phyloP scores from a whole-genome alignment of 2,113 vertebrate genomes.

The Eulemur macaco region DNA sequence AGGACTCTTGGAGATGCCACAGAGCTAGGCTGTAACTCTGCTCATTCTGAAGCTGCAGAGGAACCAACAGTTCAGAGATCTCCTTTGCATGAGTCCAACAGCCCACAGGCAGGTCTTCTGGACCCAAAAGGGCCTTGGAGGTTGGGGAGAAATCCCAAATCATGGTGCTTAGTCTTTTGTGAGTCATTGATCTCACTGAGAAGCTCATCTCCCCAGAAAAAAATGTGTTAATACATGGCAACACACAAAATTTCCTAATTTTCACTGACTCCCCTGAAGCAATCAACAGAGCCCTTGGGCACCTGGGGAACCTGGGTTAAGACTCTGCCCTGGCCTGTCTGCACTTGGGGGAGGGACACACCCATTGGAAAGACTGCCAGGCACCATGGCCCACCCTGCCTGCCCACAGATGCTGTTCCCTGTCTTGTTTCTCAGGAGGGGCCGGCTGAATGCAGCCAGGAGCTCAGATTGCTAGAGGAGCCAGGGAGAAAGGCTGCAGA shows the following conservation, averaged over 20 bases:
- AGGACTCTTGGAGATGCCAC: neutral
- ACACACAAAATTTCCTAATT: neutral
- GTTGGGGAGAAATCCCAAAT: neutral
- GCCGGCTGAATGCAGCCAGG: neutral
- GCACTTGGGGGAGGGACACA: neutral
- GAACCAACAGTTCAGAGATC: neutral
- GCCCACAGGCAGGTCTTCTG: neutral
- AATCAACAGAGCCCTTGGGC: neutral
- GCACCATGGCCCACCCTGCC: fast-evolving
- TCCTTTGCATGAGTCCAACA: neutral
- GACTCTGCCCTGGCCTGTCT: neutral
- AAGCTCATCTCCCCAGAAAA: neutral
- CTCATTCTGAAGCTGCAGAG: neutral
- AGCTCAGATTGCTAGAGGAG: neutral
- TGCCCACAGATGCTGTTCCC: neutral
- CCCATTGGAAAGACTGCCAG: neutral
- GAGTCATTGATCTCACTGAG: neutral
- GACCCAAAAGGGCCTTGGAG: neutral
- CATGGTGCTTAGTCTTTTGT: neutral
- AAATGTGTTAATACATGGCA: neutral
- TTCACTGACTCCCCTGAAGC: neutral
- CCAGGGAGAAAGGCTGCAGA: neutral
- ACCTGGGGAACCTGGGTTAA: neutral
- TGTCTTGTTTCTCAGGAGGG: neutral
- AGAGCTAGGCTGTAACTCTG: neutral